A percentile compares a stretch with the other conserved stretches of the same genome.
Evolutionary conservation across 2,113 vertebrate genomes (phyloP).

Genomic region (Talpa occidentalis): DNA sequence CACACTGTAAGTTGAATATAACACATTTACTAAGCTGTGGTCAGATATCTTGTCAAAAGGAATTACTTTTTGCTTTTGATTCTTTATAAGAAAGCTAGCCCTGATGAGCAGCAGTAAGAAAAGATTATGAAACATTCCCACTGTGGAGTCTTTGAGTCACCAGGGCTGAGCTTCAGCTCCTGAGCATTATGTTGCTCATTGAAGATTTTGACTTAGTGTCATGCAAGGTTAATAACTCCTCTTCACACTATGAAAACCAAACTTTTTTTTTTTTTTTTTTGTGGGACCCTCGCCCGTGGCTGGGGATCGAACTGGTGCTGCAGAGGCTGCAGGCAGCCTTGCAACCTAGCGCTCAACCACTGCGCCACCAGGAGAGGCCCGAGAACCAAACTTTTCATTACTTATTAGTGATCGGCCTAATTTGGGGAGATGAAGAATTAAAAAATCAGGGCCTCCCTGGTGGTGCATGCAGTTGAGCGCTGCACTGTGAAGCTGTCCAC

Average conservation of each 20-base stretch:
- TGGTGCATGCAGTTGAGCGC: no score
- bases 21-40: neutral
- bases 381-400: no score
- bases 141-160: neutral
- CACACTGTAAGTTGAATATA: neutral
- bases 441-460: neutral
- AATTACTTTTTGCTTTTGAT: neutral
- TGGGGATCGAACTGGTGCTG: no score
- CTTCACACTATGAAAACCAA: neutral
- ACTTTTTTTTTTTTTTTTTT: no score
- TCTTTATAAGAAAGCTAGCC: neutral
- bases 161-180: neutral
- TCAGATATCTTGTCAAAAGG: neutral
- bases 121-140: neutral
- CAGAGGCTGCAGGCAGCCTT: no score
- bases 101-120: neutral
- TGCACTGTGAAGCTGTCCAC: no score
- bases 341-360: no score
- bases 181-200: neutral
- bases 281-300: no score
- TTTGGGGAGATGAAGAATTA: constrained; percentile 10
- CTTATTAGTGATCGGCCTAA: neutral
- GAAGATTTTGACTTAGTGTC: neutral
- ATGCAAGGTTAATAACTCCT: neutral
- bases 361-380: no score